Base-by-base conservation (phyloP, 1,140 invertebrate species). In the Acromyrmex echinatior region DNA sequence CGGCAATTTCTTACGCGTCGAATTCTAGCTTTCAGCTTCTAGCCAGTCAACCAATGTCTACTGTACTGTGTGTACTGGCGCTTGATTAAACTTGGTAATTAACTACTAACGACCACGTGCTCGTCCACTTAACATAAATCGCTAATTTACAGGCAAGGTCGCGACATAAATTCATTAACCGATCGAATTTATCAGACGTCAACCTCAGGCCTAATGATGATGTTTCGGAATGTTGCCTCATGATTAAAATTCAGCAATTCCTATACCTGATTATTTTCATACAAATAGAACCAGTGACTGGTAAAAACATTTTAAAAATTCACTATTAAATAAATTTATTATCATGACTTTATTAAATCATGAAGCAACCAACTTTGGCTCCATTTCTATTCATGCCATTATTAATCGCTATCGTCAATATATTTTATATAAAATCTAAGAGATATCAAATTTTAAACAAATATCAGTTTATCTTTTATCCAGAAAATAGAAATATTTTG, bases 21-120 rank as follows among this genome's bases (percentile, higher is more conserved):
- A 12, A 60, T 45, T 53, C 45, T 62, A 82, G 56, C 68, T 82
- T 74, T 60, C 18, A 74, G 56, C 53, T 45, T 70, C 66, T 70
- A 70, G 49, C 68, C 51, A 21, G 25, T 39, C 25, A 82, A 31
- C 53, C 45, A 25, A 21, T 51, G 28, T 18, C 14, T 45, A 0
- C 21, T 45, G 14, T 65, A 18, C 7, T 51, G 39, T n/a, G 14
- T 18, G n/a, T 53, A 45, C 16, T 16, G 45, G 35, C 74, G 49
- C 68, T 73, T 87, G 73, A 88, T 90, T 88, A 88, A 88, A 90
- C 82, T 60, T 21, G 68, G 39, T 65, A 78, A 91, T 91, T 91
- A 91, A 88, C 73, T 56, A 21, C 66, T 91, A 86, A 88, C 82
- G 82, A 91, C n/a, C 65, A 18, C 51, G 4, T 18, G 60, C 60